Percentiles rank a stretch among this genome's conserved stretches.
phyloP scores from a whole-genome alignment of 2,797 vertebrate genomes.

The Eremophila alpestris region DNA sequence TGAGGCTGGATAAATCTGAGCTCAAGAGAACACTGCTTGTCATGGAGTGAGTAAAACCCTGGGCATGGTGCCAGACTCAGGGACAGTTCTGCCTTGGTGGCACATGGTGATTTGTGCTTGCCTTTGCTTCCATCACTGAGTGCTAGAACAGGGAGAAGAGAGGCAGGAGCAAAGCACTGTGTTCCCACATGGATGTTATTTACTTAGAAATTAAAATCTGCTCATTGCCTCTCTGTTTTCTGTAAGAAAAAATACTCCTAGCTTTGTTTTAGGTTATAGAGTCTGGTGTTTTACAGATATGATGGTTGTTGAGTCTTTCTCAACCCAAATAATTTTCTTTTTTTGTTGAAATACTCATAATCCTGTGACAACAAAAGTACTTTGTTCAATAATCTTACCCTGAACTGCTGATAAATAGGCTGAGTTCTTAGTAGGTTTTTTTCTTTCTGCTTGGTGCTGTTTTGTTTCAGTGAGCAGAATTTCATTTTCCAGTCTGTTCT shows the following conservation, averaged over 20 bases:
- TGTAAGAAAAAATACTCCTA: background rate
- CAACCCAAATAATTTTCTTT: background rate
- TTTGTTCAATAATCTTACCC: background rate
- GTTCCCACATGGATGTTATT: background rate
- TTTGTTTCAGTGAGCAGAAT: background rate
- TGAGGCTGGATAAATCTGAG: constrained; percentile 45
- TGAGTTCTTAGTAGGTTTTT: background rate
- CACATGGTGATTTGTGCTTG: constrained; percentile 42
- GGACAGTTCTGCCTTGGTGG: constrained; percentile 58
- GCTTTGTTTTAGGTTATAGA: background rate
- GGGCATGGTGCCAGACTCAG: constrained; percentile 62
- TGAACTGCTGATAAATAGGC: background rate
- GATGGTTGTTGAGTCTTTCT: background rate
- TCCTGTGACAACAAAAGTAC: background rate
- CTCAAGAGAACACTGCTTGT: constrained; percentile 60
- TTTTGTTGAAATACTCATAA: background rate
- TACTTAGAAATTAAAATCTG: background rate
- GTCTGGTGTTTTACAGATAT: background rate
- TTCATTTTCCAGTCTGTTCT: background rate
- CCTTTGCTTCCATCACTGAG: constrained; percentile 36
- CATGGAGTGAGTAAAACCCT: constrained; percentile 50
- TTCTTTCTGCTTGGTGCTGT: background rate
- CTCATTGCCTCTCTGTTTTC: background rate
- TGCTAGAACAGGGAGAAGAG: background rate
- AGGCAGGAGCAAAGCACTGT: background rate